Percentiles rank a stretch among this genome's conserved stretches.
These are phyloP conservation scores for Vireo altiloquus DNA, from an alignment of 2,113 vertebrate species.

Conservation along the genomic window DNA sequence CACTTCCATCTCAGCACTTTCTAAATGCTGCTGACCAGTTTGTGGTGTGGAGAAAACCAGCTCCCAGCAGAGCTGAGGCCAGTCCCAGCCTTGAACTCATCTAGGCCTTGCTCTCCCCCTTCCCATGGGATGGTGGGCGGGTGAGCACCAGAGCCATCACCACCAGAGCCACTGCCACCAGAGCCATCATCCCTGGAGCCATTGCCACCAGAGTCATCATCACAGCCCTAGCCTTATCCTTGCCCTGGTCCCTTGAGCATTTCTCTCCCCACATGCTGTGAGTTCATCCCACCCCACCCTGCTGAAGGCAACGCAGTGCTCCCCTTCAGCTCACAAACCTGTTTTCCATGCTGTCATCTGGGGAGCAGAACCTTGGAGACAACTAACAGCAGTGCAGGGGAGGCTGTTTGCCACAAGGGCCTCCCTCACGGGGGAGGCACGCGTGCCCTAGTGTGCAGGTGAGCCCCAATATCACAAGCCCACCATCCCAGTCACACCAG, in stretches of 20 bases:
- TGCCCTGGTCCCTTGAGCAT: neutral
- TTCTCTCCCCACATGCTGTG: neutral
- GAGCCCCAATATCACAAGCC: too few species aligned
- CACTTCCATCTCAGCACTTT: fast-evolving
- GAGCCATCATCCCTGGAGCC: neutral
- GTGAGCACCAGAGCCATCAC: fast-evolving
- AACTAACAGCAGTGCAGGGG: neutral
- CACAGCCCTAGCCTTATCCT: neutral
- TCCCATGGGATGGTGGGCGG: fast-evolving
- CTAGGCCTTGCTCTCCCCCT: fast-evolving
- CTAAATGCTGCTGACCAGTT: fast-evolving
- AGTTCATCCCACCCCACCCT: neutral
- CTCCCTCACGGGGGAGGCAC: neutral
- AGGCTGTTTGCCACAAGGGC: neutral
- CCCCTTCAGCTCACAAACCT: neutral
- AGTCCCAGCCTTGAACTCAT: neutral
- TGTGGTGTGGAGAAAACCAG: fast-evolving
- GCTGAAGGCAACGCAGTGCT: neutral
- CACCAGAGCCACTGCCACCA: neutral
- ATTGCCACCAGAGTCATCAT: fast-evolving
- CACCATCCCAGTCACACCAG: fast-evolving
- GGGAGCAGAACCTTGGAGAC: neutral
- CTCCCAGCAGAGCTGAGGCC: fast-evolving
- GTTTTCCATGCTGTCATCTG: neutral
- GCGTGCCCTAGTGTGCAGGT: neutral